Base-by-base conservation (phyloP, 2,888 invertebrate genomes). In the Morpho achilles region DNA sequence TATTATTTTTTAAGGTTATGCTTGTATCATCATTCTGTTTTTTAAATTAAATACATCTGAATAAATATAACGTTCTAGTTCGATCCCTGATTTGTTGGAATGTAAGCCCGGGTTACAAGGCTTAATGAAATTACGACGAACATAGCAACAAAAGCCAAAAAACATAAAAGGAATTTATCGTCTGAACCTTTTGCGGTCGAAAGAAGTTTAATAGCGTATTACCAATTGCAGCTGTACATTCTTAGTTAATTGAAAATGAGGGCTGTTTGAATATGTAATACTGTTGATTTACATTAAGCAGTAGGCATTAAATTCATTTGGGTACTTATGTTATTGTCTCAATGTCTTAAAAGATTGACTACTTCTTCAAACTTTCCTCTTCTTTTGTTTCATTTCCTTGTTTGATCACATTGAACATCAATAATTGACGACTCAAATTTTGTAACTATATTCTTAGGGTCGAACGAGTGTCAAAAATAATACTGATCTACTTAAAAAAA, bases 91-190 rank as follows among this genome's bases (percentile, higher is more conserved):
- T 32, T 52, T 51, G 51, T 23, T 43, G 52, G 45, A 52, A 8
- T 52, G 52, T 52, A 22, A n/a, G 3, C 8, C 41, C n/a, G 44
- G 9, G 39, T 46, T 53, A 45, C 22, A 51, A 41, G 43, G 42
- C 16, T 9, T 44, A 52, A 44, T 39, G 42, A 48, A 52, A 49
- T 52, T 43, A 22, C 16, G 22, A 7, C n/a, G 23, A 49, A 32
- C 41, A 42, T 47, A 47, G 42, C 41, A 32, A 47, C 41, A 47
- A 42, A 51, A 51, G 56, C 47, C 22, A 57, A 48, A 50, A 16
- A 51, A 51, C 8, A 41, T 10, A 16, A 8, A 10, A 40, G 47
- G 10, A 47, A 42, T 51, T 42, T 42, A 42, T 51, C 42, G 41
- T 51, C 50, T 9, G 9, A 16, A 43, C 22, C 43, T 49, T 49